Evolutionary conservation across 1,140 invertebrate species (phyloP), one percentile per base, ranked within the genome.

Genomic region (Tenebrio molitor): DNA sequence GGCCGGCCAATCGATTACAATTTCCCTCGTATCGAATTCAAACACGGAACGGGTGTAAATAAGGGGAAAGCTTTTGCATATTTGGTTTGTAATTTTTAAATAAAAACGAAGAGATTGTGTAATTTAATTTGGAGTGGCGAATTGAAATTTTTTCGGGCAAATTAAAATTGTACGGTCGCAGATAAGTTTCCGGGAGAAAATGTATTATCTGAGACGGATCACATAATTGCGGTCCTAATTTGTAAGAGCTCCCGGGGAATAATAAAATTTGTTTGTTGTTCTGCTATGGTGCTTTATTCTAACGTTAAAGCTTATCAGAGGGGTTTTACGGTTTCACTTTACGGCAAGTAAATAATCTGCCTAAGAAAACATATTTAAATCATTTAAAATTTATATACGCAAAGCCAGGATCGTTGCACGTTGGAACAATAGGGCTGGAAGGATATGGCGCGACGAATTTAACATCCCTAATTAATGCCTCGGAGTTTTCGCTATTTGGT

Each of bases 251-350:
- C 16, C 63, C 29, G 34, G 63, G 63, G 63, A 65, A 65, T 39
- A 39, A 65, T 65, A 65, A 65, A 65, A 65, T 65, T 65, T 39
- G 62, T 64, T 64, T 64, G 63, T 65, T 65, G 63, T 65, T 65
- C 34, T 65, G 63, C 17, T 33, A 41, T 39, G 34, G 17, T 42
- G 21, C 17, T 42, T 42, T 19, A 25, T n/a, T 33, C 17, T 62
- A 29, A 25, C 29, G 19, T 44, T 42, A 41, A 42, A 29, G 36
- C 36, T 66, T 66, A 42, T 65, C 63, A 19, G 41, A 17, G 12
- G 34, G 39, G 63, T 23, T 65, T 65, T 39, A 23, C 21, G 21
- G 34, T 44, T 66, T 66, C 36, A 34, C 19, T 17, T 42, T 36
- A 34, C 63, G n/a, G 63, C 41, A 65, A 65, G 33, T 39, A 65